Base-by-base conservation (phyloP, 2,797 vertebrate species). In the Enteromius trimaculatus region DNA sequence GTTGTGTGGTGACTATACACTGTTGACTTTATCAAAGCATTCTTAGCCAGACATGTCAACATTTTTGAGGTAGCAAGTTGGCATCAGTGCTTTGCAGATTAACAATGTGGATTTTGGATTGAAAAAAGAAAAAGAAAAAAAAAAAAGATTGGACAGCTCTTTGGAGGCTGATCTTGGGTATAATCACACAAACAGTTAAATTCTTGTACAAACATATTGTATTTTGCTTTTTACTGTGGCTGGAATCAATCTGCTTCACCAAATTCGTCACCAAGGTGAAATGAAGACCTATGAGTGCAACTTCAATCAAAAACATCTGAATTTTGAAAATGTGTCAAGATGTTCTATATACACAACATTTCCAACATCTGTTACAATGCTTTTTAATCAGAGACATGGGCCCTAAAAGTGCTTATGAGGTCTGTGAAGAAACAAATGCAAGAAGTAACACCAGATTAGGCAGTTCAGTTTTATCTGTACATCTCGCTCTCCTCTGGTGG, bases 1-100 rank as follows among this genome's bases (percentile, higher is more conserved):
- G 77, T 68, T 79, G 64, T 44, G 81, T 80, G 44, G 75, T 29
- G 75, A 84, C 58, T 55, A 49, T 68, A 80, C 80, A 53, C 62
- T 81, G 70, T 78, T 74, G 68, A 66, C 23, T 83, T 77, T 72
- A 81, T 77, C 69, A 80, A 84, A 83, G 66, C 64, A 60, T 76
- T 77, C 29, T 85, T 78, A 81, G 62, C 84, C 86, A 78, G 84
- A 79, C 66, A 77, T 80, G 83, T 90, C 90, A 88, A 90, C 86
- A 89, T 87, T 92, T 60, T 92, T 94, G 95, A 95, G 95, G 95
- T 95, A 95, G 95, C 92, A 93, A 93, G 93, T 94, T 94, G 93
- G 92, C 92, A 90, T 95, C 95, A 95, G 95, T 95, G 94, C 94
- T 93, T 93, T 90, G 91, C 91, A 93, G 93, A 93, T 94, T 90